Conservation (phyloP, 2,113 vertebrate species). For the Aldabrachelys gigantea region DNA sequence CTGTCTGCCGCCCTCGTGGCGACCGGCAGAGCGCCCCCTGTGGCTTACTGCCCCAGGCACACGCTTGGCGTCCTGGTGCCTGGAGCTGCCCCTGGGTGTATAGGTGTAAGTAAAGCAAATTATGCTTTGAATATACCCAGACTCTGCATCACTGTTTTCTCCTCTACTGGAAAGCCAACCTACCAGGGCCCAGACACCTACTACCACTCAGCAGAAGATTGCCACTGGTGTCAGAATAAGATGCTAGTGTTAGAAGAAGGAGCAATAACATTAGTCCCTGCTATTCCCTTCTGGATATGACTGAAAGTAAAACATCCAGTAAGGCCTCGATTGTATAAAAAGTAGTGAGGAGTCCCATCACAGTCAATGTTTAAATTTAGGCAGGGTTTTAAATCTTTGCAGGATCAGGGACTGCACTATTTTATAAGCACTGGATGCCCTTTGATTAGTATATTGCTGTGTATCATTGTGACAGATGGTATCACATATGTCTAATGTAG, state of each 20-base stretch:
- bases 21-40: too few species aligned
- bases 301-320: not conserved
- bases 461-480: not conserved
- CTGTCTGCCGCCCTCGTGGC: too few species aligned
- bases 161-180: not conserved
- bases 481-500: not conserved
- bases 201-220: not conserved
- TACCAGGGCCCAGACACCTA: not conserved
- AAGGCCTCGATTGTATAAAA: not conserved
- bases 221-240: not conserved
- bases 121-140: not conserved
- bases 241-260: not conserved
- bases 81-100: too few species aligned
- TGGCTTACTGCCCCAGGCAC: too few species aligned
- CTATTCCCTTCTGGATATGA: not conserved
- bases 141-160: accelerated
- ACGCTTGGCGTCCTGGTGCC: too few species aligned
- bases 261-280: not conserved
- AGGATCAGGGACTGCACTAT: not conserved
- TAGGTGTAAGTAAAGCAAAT: not conserved
- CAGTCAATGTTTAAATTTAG: not conserved
- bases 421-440: not conserved
- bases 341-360: not conserved
- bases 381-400: not conserved
- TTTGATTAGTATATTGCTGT: not conserved